Conservation (phyloP, 2,888 invertebrate species). For the Machimus rusticus region DNA sequence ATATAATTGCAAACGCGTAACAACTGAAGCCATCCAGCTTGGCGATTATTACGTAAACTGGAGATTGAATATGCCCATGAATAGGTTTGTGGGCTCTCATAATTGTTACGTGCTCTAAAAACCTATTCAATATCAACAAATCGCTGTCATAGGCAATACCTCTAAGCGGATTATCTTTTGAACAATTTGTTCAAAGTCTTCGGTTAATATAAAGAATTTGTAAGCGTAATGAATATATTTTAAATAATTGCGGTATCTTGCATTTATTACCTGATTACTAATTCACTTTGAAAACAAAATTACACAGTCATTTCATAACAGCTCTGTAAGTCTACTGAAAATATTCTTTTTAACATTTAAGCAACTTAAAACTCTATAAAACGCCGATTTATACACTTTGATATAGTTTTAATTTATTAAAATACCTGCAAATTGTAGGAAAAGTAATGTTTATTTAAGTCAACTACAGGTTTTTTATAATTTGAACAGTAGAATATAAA, state of each 20-base stretch:
- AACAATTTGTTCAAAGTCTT: not conserved
- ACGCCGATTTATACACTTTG: no score
- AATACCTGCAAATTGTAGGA: not conserved
- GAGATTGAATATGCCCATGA: not conserved
- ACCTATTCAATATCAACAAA: not conserved
- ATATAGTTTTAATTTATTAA: not conserved
- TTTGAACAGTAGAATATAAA: not conserved
- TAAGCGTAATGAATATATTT: not conserved
- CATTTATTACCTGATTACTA: not conserved
- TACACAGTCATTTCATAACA: not conserved
- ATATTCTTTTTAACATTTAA: not conserved
- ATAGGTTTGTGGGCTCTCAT: not conserved
- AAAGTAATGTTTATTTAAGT: not conserved
- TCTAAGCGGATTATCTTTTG: not conserved
- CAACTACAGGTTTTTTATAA: not conserved
- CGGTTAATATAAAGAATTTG: not conserved
- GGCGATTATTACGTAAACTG: not conserved
- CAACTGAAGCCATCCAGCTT: not conserved
- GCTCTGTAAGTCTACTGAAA: not conserved
- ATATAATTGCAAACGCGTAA: not conserved
- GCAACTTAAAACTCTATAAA: not conserved
- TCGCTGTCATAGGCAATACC: not conserved
- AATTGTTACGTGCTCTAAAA: not conserved
- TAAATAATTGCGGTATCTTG: not conserved
- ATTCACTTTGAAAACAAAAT: not conserved